These are phyloP conservation scores for Flexamia atlantica DNA, from an alignment of 2,888 invertebrate genomes.

Conservation along the genomic window DNA sequence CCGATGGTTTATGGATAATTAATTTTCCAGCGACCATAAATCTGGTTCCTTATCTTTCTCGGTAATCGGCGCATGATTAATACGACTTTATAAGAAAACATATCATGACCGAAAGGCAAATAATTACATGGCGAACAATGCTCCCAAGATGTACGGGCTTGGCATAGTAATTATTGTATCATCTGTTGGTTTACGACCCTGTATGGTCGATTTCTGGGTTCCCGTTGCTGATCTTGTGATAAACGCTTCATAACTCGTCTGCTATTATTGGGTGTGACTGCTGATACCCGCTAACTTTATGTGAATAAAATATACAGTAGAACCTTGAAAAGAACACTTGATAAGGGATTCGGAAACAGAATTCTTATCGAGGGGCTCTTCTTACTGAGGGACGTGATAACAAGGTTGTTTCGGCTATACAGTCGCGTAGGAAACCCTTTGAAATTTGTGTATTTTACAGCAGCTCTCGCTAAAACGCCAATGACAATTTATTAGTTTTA, in stretches of 20 bases:
- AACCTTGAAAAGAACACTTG: background rate
- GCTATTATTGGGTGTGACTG: background rate
- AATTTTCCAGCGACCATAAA: slow-evolving; percentile 42
- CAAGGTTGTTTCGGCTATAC: too few species aligned
- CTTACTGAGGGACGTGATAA: background rate
- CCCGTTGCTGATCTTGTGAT: slow-evolving; percentile 35
- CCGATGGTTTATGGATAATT: slow-evolving; percentile 31
- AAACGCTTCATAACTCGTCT: slow-evolving; percentile 13
- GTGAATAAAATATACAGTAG: background rate
- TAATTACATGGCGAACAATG: slow-evolving; percentile 42
- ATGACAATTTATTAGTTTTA: too few species aligned
- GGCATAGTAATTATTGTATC: slow-evolving; percentile 35
- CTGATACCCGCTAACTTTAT: background rate
- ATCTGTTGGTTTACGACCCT: slow-evolving; percentile 30
- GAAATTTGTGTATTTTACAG: background rate
- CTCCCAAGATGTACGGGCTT: background rate
- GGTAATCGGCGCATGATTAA: slow-evolving; percentile 45
- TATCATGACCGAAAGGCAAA: slow-evolving; percentile 44
- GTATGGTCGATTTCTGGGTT: background rate
- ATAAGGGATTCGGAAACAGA: background rate
- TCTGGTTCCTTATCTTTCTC: slow-evolving; percentile 38
- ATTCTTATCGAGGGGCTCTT: background rate
- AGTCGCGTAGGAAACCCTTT: background rate
- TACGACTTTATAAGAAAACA: slow-evolving; percentile 37
- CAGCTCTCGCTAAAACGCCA: background rate